A percentile compares a stretch with the other conserved stretches of the same genome.
phyloP scores from a whole-genome alignment of 2,888 invertebrate species.

The Callimorpha dominula region DNA sequence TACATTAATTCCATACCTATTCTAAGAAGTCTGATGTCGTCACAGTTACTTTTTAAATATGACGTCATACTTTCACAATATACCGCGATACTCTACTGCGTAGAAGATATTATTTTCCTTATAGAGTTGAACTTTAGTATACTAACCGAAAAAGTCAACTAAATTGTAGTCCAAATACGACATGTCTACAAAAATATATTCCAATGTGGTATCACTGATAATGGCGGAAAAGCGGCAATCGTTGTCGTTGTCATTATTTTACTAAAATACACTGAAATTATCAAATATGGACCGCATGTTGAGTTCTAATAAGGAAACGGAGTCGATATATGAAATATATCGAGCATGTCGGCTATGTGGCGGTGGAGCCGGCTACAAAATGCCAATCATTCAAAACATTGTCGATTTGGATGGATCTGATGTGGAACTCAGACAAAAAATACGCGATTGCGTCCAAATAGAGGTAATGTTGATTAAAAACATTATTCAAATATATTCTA shows the following conservation, averaged over 20 bases:
- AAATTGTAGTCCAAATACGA: neutral
- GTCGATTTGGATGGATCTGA: constrained; percentile 66
- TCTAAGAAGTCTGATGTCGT: neutral
- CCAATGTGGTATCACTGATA: constrained; percentile 38
- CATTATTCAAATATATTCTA: neutral
- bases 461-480: constrained; percentile 66
- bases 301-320: constrained; percentile 64
- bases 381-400: constrained; percentile 82
- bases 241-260: constrained; percentile 37
- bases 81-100: neutral
- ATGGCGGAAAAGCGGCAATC: constrained; percentile 58
- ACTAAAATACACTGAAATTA: constrained; percentile 15
- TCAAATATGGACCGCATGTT: constrained; percentile 67
- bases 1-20: neutral
- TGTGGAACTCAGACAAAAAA: constrained; percentile 75
- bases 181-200: neutral
- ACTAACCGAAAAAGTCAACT: neutral
- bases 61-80: constrained; percentile 5
- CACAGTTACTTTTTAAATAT: neutral
- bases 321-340: constrained; percentile 79
- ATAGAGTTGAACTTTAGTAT: neutral
- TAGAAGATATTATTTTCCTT: neutral
- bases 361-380: constrained; percentile 82
- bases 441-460: constrained; percentile 79
- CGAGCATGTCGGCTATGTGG: constrained; percentile 83